Base-by-base conservation (phyloP, 1,140 invertebrate genomes). In the Hermatobates lingyangjiaoensis region DNA sequence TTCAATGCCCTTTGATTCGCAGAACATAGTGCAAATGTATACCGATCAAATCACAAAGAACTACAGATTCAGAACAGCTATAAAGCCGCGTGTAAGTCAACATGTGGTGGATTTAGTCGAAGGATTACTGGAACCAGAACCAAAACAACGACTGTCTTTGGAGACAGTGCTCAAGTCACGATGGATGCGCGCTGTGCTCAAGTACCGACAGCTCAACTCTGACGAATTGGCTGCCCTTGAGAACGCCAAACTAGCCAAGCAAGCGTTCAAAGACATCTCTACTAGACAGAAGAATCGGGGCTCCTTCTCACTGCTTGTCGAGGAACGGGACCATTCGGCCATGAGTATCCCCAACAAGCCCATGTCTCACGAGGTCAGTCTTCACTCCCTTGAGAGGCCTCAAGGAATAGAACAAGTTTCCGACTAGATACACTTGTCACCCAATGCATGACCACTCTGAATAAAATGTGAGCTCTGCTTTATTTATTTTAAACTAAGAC, bases 1-100 rank as follows among this genome's bases (percentile, higher is more conserved):
- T 62, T 71, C 74, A 1, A 79, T 89, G 73, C 86, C 86, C 0
- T 90, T 87, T 61, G 80, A 87, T 58, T 71, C 74, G 51, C 57
- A 60, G 3, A 67, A 69, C 18, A 27, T 28, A 1, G 45, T 26
- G 4, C 18, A 23, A n/a, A 21, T 54, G 1, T 49, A 42, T 25
- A 40, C 24, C 10, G 21, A 48, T 18, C 52, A 87, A 66, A 65
- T 77, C 23, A 67, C 71, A 55, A 50, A 47, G 30, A 51, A 45
- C 23, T 51, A 40, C 27, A 47, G 26, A 25, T 53, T 56, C 27
- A 50, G 45, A 10, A 15, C 15, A 21, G 23, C 48, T 21, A 28
- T 56, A 4, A 24, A 27, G 39, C 18, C 23, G 14, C 5, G 27
- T 14, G 30, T 54, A 25, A 27, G 48, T 27, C 48, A 38, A 7